phyloP scores from a whole-genome alignment of 2,113 vertebrate genomes.

The Pogona vitticeps region DNA sequence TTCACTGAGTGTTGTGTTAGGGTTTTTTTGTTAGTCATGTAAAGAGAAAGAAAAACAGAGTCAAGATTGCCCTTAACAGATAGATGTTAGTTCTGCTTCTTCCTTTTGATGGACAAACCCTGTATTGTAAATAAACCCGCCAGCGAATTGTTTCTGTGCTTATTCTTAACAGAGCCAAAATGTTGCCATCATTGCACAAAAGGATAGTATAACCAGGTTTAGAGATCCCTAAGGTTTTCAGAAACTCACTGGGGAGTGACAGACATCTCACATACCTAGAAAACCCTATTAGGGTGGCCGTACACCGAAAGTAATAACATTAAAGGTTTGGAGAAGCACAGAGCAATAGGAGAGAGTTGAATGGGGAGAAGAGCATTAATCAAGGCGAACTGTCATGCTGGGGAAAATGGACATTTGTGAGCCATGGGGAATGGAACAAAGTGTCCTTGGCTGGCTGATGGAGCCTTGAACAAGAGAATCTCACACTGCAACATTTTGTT shows the following conservation, averaged over 20 bases:
- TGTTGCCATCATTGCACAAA: not conserved
- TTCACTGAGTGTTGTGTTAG: slow-evolving; percentile 38
- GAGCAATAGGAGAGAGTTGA: no score
- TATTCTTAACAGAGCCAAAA: not conserved
- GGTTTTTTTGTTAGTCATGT: not conserved
- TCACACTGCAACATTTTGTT: not conserved
- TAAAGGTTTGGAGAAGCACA: no score
- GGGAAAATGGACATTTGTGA: not conserved
- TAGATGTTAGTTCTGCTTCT: not conserved
- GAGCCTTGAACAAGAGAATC: not conserved
- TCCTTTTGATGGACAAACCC: not conserved
- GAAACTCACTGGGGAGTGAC: not conserved
- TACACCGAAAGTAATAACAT: no score
- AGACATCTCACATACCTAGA: no score
- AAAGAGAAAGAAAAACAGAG: not conserved
- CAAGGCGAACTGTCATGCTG: no score
- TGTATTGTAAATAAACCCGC: no score
- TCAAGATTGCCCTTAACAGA: not conserved
- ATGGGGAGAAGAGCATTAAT: no score
- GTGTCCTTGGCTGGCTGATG: not conserved
- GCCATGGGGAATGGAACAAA: not conserved
- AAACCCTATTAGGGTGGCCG: no score
- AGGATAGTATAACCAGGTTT: not conserved
- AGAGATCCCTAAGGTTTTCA: not conserved
- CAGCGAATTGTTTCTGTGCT: not conserved